phyloP scores from a whole-genome alignment of 2,113 vertebrate genomes.

The Lamprologus sp. region DNA sequence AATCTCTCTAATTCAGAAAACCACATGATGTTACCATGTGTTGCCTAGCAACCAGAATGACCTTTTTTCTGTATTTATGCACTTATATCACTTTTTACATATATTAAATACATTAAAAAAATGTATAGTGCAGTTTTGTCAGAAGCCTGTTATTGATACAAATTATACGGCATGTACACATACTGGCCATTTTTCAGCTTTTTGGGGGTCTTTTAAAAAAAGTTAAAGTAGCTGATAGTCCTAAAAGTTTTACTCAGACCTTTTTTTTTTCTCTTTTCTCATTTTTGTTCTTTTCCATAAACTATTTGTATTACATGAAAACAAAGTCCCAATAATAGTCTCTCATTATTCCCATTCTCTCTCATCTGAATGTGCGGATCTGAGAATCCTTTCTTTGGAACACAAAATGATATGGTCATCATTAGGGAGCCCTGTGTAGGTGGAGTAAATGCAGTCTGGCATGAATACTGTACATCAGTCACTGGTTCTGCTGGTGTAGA shows the following conservation, averaged over 20 bases:
- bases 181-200: background rate
- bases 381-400: background rate
- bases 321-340: background rate
- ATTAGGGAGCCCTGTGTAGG: background rate
- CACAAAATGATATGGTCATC: background rate
- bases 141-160: background rate
- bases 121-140: background rate
- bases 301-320: background rate
- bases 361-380: background rate
- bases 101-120: background rate
- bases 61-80: background rate
- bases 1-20: background rate
- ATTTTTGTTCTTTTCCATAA: background rate
- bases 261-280: rapidly evolving
- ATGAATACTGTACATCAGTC: background rate
- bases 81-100: background rate
- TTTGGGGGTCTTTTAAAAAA: background rate
- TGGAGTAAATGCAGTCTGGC: background rate
- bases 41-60: background rate
- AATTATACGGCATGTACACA: background rate
- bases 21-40: background rate
- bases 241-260: background rate
- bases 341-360: background rate
- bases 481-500: background rate
- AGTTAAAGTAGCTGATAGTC: background rate